Evolutionary conservation across 2,113 vertebrate genomes (phyloP), one percentile per base, ranked within the genome.

Genomic region (Fulica atra): DNA sequence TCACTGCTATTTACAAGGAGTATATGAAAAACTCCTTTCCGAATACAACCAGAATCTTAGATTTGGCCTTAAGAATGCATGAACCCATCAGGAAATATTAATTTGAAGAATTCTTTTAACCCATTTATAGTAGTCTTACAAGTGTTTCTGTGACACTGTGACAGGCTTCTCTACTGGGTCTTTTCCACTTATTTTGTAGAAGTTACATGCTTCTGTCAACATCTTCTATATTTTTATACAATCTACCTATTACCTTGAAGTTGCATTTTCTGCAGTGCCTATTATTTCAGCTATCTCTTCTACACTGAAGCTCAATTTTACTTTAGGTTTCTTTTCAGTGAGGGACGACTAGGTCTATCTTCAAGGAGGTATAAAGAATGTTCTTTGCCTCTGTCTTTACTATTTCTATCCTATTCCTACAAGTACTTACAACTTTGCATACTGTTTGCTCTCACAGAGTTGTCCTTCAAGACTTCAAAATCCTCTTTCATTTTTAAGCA

Each of bases 71-170:
- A 17, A 78, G 33, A 84, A 88, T 84, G 51, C 48, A 51, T 7
- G 38, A 60, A 26, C 11, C 2, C 10, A 81, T 5, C 9, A 72
- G 70, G 16, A 85, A 80, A 65, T 26, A 83, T 1, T 38, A 60
- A 42, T 57, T 14, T 61, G 31, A 65, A 61, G 6, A 81, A 51
- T 38, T 79, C 9, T 78, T 78, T 89, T 53, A 89, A 89, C 13
- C 7, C 0, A 0, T 14, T 81, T 72, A 50, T 7, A 61, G 13
- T 36, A 72, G 65, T 11, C 7, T 31, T 36, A 13, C 7, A 82
- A 51, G 16, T 68, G 48, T 33, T 89, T 40, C 48, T 61, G 17
- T 54, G n/a, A 53, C 33, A 40, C 6, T 78, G 50, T 14, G 9
- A 14, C 10, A 72, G 44, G 28, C 8, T 64, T 91, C 48, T 44